These are phyloP conservation scores for Etheostoma nigrum DNA, from an alignment of 2,797 vertebrate species.

Conservation along the genomic window DNA sequence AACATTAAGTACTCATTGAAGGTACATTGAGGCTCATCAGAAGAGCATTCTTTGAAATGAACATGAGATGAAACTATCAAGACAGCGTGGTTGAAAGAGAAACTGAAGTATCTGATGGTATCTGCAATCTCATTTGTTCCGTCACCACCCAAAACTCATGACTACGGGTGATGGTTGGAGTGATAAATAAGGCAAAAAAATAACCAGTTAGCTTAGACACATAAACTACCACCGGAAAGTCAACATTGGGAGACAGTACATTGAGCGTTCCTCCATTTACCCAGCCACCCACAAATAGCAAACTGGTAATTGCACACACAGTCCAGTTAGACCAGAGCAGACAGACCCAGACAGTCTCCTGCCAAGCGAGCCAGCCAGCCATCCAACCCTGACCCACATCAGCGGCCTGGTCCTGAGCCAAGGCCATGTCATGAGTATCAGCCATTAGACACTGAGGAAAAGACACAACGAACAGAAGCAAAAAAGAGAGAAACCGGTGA, in stretches of 20 bases:
- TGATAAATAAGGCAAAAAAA: not conserved
- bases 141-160: not conserved
- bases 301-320: conserved; percentile 22
- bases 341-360: conserved; percentile 39
- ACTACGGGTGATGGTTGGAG: not conserved
- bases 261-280: not conserved
- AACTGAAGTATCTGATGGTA: not conserved
- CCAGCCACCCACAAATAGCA: conserved; percentile 11
- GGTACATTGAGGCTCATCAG: too few relatives aligned
- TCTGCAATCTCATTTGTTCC: not conserved
- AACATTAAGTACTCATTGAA: not conserved
- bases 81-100: not conserved
- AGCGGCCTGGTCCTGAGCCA: conserved; percentile 46
- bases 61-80: not conserved
- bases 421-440: conserved; percentile 33
- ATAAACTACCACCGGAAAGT: conserved; percentile 2
- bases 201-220: not conserved
- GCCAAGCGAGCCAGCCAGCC: conserved; percentile 56
- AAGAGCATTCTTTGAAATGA: not conserved
- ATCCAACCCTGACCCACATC: conserved; percentile 62
- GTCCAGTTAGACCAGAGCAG: conserved; percentile 37
- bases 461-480: conserved; percentile 29
- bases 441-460: conserved; percentile 29
- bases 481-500: not conserved
- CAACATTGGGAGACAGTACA: not conserved